Conservation (phyloP, 2,113 vertebrate genomes). For the Myotis davidii region DNA sequence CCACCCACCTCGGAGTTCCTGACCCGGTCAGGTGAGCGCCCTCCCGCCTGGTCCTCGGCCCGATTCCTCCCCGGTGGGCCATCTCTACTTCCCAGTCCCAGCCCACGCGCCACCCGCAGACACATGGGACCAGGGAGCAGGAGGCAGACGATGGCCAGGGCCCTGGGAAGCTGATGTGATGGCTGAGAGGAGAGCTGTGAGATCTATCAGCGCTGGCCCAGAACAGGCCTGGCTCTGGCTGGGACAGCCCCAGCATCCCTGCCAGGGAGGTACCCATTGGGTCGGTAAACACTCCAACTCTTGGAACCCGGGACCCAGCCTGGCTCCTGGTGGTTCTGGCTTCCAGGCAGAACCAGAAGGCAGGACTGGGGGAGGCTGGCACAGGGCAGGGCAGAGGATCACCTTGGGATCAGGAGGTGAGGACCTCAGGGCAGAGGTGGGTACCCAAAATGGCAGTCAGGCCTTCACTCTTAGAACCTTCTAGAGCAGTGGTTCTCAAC, state of each 20-base stretch:
- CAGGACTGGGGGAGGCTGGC: not conserved
- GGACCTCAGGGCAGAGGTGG: not conserved
- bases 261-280: not conserved
- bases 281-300: not conserved
- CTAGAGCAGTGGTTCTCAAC: not conserved
- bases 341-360: not conserved
- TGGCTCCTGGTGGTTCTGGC: not conserved
- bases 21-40: not conserved
- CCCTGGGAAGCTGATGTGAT: not conserved
- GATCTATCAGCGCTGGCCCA: not conserved
- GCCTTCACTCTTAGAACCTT: not conserved
- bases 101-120: not conserved
- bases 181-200: not conserved
- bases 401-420: not conserved
- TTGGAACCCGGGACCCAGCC: not conserved
- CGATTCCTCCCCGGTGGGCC: not conserved
- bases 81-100: not conserved
- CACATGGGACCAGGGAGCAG: not conserved
- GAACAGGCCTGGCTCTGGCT: not conserved
- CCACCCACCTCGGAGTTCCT: not conserved
- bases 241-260: slow-evolving; percentile 15
- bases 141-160: not conserved
- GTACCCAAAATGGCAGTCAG: not conserved
- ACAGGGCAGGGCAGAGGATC: not conserved
- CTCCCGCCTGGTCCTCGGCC: not conserved